Conservation (phyloP, 2,113 vertebrate genomes). For the Zosterops japonicus region DNA sequence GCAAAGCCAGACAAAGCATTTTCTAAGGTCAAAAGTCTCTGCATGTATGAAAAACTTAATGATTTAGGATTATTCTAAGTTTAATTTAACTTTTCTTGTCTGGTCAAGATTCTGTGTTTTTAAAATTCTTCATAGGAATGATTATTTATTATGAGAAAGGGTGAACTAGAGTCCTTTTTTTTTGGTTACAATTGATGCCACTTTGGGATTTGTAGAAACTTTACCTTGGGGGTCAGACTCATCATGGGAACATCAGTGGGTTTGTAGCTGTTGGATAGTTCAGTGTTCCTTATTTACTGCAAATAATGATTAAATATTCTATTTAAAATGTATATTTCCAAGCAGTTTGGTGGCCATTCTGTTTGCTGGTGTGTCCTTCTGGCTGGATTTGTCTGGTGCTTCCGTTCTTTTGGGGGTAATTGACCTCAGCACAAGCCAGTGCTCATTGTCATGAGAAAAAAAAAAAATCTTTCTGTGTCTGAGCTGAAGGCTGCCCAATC, state of each 20-base stretch:
- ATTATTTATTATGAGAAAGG: neutral
- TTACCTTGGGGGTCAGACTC: neutral
- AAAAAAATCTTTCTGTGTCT: neutral
- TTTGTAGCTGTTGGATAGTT: neutral
- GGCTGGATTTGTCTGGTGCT: neutral
- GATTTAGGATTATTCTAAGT: neutral
- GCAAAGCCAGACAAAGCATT: neutral
- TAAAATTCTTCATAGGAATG: neutral
- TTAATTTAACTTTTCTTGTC: neutral
- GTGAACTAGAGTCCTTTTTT: neutral
- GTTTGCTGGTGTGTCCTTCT: neutral
- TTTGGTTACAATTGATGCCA: neutral
- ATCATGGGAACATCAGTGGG: neutral
- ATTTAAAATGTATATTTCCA: neutral
- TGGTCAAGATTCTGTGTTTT: neutral
- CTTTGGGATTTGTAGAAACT: neutral
- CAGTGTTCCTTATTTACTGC: neutral
- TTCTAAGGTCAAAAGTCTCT: neutral
- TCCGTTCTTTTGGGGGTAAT: neutral
- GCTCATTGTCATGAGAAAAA: neutral
- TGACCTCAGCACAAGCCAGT: neutral
- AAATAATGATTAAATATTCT: neutral
- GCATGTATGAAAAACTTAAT: fast-evolving
- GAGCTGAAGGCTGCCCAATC: neutral
- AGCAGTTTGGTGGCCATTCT: neutral